Base-by-base conservation (phyloP, 2,113 vertebrate genomes). In the Istiophorus platypterus region DNA sequence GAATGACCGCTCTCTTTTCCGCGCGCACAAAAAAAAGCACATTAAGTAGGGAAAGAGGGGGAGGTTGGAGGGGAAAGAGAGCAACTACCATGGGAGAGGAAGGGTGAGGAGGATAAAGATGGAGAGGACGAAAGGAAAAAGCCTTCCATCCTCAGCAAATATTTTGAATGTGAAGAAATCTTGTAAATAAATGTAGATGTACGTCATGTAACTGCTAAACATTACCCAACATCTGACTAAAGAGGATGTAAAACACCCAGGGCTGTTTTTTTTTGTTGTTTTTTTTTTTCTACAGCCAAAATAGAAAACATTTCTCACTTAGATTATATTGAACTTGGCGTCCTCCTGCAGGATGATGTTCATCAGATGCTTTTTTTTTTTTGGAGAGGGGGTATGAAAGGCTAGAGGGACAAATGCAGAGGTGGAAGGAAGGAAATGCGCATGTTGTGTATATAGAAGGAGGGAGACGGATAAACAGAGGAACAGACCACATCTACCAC, bases 11-110 rank as follows among this genome's bases (percentile, higher is more conserved):
- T 78, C 68, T 34, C 68, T 87, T 87, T 84, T 81, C 82, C 64
- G 81, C 82, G 80, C 58, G 29, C 80, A 87, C 82, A 81, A 78
- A 86, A 91, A 80, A 86, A 91, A 80, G 72, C 78, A 86, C 84
- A 90, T 88, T 83, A 77, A 80, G 72, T 34, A 3, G 72, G 65
- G 69, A 76, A 69, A 27, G 57, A 58, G 57, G 24, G 26, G 37
- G 42, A 63, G 72, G 59, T 45, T 5, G 37, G 57, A 34, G 64
- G 72, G 49, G 31, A 34, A 73, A 64, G 64, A 14, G 41, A 72
- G 54, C 41, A 51, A 75, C 26, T n/a, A 51, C 26, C 61, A n/a
- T 63, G 70, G 59, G 64, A 79, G 26, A 83, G 24, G 58, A 61
- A 41, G 0, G 26, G 37, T 59, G 4, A 34, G 41, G 34, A 68